A percentile compares a stretch with the other conserved stretches of the same genome.
phyloP scores from a whole-genome alignment of 2,797 vertebrate species.

The Syngnathus acus region DNA sequence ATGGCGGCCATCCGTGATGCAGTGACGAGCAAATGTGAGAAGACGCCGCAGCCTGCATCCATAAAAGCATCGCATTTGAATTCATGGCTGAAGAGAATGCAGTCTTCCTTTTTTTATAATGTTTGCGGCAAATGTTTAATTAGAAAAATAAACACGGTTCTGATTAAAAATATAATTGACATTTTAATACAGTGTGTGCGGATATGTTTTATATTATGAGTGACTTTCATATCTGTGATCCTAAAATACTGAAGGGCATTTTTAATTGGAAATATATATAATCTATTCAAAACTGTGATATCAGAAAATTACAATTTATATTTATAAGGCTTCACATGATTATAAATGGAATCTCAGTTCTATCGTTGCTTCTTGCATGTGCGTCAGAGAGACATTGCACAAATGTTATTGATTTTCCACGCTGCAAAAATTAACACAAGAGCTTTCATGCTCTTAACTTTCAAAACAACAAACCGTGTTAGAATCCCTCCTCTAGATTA shows the following conservation, averaged over 20 bases:
- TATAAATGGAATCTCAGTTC: slow-evolving; percentile 41
- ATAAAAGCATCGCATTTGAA: slow-evolving; percentile 12
- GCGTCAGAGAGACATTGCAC: slow-evolving; percentile 12
- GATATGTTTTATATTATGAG: neutral
- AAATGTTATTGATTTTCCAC: slow-evolving; percentile 58
- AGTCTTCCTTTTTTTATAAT: slow-evolving; percentile 2
- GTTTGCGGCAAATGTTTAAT: neutral
- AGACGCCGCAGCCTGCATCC: slow-evolving; percentile 8
- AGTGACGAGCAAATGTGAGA: slow-evolving; percentile 17
- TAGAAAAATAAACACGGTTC: too few species aligned
- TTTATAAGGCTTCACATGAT: slow-evolving; percentile 28
- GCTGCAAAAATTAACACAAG: slow-evolving; percentile 8
- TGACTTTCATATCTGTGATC: neutral
- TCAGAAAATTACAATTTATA: neutral
- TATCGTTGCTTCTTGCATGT: slow-evolving; percentile 23
- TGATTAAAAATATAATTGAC: neutral
- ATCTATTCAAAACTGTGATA: neutral
- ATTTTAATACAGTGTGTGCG: neutral
- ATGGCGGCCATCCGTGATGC: slow-evolving; percentile 26
- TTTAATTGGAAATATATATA: slow-evolving; percentile 1
- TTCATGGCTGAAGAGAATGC: neutral
- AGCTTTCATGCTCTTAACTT: neutral
- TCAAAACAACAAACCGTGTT: neutral
- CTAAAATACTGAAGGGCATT: neutral
- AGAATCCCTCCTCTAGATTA: neutral